These are phyloP conservation scores for Synanthedon tipuliformis DNA, from an alignment of 2,888 invertebrate genomes.

Conservation along the genomic window DNA sequence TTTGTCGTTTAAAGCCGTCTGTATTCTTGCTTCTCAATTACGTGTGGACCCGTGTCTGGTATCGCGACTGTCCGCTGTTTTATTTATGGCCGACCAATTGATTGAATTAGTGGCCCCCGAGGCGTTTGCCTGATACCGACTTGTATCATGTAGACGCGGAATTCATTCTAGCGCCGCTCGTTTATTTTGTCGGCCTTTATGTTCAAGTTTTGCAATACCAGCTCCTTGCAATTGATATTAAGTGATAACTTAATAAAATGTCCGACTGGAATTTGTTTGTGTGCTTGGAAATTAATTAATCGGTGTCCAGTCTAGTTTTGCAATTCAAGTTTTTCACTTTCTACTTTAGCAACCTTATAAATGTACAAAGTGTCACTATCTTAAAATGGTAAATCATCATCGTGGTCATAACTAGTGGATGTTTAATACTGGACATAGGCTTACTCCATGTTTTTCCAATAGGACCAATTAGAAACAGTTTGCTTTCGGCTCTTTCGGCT, in stretches of 20 bases:
- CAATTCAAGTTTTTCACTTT: background rate
- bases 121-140: constrained; percentile 48
- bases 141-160: constrained; percentile 37
- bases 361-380: too few relatives aligned
- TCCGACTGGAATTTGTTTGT: too few relatives aligned
- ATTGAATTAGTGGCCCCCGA: constrained; percentile 66
- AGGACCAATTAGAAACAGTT: too few relatives aligned
- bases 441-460: too few relatives aligned
- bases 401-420: too few relatives aligned
- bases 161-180: constrained; percentile 41
- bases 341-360: too few relatives aligned
- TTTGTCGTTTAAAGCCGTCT: constrained; percentile 56
- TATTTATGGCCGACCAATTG: constrained; percentile 65
- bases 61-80: constrained; percentile 52
- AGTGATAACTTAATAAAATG: background rate
- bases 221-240: background rate
- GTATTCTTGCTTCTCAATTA: constrained; percentile 61
- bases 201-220: constrained; percentile 4
- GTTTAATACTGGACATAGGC: too few relatives aligned
- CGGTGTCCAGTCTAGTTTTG: background rate
- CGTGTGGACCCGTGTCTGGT: constrained; percentile 40
- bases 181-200: constrained; percentile 29
- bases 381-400: too few relatives aligned
- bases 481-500: too few relatives aligned
- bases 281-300: too few relatives aligned